These are phyloP conservation scores for Copidosoma aretas DNA, from an alignment of 2,888 invertebrate species.

Conservation along the genomic window DNA sequence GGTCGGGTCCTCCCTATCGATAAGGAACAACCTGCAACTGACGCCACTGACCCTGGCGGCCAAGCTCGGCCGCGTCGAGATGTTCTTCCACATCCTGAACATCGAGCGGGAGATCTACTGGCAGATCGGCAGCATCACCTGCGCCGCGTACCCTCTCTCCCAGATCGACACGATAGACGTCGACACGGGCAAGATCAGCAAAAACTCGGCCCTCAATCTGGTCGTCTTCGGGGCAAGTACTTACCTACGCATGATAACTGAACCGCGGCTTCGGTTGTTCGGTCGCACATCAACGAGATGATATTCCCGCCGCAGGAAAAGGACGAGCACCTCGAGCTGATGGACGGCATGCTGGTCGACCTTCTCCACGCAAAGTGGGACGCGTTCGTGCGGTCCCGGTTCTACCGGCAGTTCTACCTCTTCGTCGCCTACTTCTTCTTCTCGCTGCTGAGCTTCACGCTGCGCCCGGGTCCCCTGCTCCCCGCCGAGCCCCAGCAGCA, in stretches of 20 bases:
- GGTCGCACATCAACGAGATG: too few species aligned
- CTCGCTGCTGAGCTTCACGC: conserved; percentile 85
- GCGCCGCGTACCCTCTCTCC: conserved; percentile 94
- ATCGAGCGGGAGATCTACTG: conserved; percentile 96
- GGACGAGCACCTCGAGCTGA: conserved; percentile 90
- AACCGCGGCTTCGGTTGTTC: too few species aligned
- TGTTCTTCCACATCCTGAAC: conserved; percentile 97
- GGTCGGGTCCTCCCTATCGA: conserved; percentile 86
- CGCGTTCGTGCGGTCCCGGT: conserved; percentile 89
- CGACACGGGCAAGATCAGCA: conserved; percentile 89
- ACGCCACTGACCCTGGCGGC: conserved; percentile 94
- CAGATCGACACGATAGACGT: conserved; percentile 96
- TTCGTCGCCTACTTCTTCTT: conserved; percentile 91
- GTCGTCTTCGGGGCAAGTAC: conserved; percentile 91
- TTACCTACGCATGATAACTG: background rate
- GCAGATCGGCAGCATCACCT: conserved; percentile 95
- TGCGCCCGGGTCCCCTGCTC: conserved; percentile 80
- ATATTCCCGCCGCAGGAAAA: conserved; percentile 90
- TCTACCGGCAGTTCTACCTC: conserved; percentile 89
- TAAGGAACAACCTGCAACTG: conserved; percentile 84
- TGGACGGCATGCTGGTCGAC: conserved; percentile 94
- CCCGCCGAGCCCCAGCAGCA: background rate
- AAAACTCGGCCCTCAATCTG: conserved; percentile 91
- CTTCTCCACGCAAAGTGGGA: conserved; percentile 97
- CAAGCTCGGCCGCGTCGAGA: conserved; percentile 88